These are phyloP conservation scores for Abramis brama DNA, from an alignment of 2,113 vertebrate species.

Conservation along the genomic window DNA sequence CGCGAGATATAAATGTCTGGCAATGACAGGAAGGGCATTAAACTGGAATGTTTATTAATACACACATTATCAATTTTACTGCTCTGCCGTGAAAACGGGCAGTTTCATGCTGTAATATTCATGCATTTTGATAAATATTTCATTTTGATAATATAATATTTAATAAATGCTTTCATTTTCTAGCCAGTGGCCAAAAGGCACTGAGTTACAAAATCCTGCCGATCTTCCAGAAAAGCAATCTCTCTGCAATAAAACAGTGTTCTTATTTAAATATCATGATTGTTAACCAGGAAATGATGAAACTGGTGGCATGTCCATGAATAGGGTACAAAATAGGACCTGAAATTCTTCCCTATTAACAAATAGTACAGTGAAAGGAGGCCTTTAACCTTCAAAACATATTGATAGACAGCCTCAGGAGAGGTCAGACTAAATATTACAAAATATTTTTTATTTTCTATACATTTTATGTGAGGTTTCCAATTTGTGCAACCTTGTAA, in stretches of 20 bases:
- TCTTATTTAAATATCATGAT: conserved; percentile 32
- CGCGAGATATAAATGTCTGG: background rate
- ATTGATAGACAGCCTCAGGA: background rate
- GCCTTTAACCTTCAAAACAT: background rate
- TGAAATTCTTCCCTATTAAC: background rate
- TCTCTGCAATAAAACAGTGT: conserved; percentile 22
- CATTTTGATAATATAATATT: conserved; percentile 37
- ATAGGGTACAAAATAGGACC: background rate
- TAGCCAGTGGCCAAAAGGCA: conserved; percentile 27
- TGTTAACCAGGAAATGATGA: conserved; percentile 25
- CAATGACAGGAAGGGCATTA: background rate
- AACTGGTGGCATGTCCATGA: background rate
- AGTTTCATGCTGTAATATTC: conserved; percentile 31
- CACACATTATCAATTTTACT: conserved; percentile 25
- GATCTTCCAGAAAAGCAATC: conserved; percentile 10
- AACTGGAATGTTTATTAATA: conserved; percentile 28
- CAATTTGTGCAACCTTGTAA: background rate
- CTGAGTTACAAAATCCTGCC: background rate
- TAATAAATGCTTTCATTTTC: conserved; percentile 32
- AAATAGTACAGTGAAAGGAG: background rate
- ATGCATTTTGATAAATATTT: conserved; percentile 44
- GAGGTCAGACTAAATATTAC: background rate
- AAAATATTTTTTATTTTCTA: background rate
- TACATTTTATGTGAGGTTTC: background rate
- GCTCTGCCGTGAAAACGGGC: background rate